Percentiles rank a stretch among this genome's conserved stretches.
phyloP scores from a whole-genome alignment of 2,888 invertebrate species.

The Cryptophagus acutangulus region DNA sequence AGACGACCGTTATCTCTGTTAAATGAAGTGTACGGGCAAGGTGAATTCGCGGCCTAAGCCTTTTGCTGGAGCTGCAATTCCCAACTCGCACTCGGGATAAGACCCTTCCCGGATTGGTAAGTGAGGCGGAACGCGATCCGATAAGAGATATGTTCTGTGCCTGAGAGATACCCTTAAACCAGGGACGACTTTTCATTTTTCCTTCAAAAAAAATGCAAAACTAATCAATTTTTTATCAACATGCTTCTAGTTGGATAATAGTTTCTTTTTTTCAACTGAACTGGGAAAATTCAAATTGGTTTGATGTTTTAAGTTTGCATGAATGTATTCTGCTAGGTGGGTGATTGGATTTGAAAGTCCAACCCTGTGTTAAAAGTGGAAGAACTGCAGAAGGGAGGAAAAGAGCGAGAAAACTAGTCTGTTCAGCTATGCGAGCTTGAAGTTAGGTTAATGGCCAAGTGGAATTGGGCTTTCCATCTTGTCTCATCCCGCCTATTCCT shows the following conservation, averaged over 20 bases:
- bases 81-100: slow-evolving; percentile 42
- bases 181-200: slow-evolving; percentile 46
- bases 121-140: slow-evolving; percentile 47
- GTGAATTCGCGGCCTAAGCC: slow-evolving; percentile 47
- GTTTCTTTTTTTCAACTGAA: too few relatives aligned
- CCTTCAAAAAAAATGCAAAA: too few relatives aligned
- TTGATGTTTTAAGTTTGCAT: too few relatives aligned
- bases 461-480: slow-evolving; percentile 69
- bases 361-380: too few relatives aligned
- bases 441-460: slow-evolving; percentile 66
- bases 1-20: slow-evolving; percentile 51
- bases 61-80: slow-evolving; percentile 46
- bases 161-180: slow-evolving; percentile 37
- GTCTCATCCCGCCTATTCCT: slow-evolving; percentile 48
- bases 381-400: slow-evolving; percentile 23
- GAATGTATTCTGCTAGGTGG: too few relatives aligned
- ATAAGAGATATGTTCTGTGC: slow-evolving; percentile 45
- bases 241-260: too few relatives aligned
- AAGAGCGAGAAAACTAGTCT: slow-evolving; percentile 39
- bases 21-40: slow-evolving; percentile 49
- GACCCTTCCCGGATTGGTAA: slow-evolving; percentile 43
- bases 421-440: slow-evolving; percentile 56
- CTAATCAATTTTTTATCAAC: too few relatives aligned
- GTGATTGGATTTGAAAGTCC: too few relatives aligned
- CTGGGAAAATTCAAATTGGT: too few relatives aligned